Evolutionary conservation across 2,888 invertebrate genomes (phyloP), one percentile per base, ranked within the genome.

Genomic region (Dilophus febrilis): DNA sequence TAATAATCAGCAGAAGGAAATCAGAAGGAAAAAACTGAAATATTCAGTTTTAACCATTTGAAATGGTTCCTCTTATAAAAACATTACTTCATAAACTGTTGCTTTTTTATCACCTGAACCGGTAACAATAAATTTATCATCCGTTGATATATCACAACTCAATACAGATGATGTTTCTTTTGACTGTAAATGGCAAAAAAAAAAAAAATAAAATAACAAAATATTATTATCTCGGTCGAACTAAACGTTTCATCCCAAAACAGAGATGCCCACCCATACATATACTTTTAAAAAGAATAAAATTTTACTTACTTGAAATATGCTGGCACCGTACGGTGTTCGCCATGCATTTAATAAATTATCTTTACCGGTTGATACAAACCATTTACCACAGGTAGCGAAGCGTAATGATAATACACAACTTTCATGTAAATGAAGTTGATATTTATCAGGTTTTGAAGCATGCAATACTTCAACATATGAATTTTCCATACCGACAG

Each of bases 41-140:
- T n/a, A n/a, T n/a, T n/a, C n/a, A n/a, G n/a, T n/a, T n/a, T n/a
- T n/a, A n/a, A n/a, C n/a, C n/a, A n/a, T n/a, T n/a, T n/a, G n/a
- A n/a, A n/a, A n/a, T n/a, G n/a, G n/a, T 22, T 29, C 29, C 12
- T 7, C 4, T 29, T 31, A 40, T 65, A 68, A 86, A 67, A 86
- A 88, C 64, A 86, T 77, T 55, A 95, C 92, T 74, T 94, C 91
- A 64, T 95, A 95, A 48, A 95, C 82, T 39, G 92, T 94, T 50
- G 94, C 94, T 64, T 94, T 94, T 66, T 94, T 94, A 65, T 97
- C 95, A 42, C 95, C 95, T 32, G 92, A 92, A 46, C 95, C 95
- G 36, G 95, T 95, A 53, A 95, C 91, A 55, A 95, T 91, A 67
- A 86, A 94, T 65, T 92, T 92, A 69, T 97, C 95, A 64, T 97